phyloP scores from a whole-genome alignment of 2,113 vertebrate species.

The human region GRCh38 chr13:44921501-44922000 shows the following conservation, averaged over 20 bases:
- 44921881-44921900: conserved; percentile 58
- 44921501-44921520: neutral
- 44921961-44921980: conserved; percentile 58
- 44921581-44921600: neutral
- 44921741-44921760: neutral
- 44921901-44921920: neutral
- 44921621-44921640: neutral
- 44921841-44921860: conserved; percentile 46
- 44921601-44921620: neutral
- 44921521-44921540: neutral
- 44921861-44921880: conserved; percentile 40
- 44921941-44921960: conserved; percentile 69
- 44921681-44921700: neutral
- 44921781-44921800: conserved; percentile 14
- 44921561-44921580: neutral
- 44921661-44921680: neutral
- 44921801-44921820: neutral
- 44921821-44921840: neutral
- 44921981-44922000: conserved; percentile 58
- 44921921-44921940: conserved; percentile 49
- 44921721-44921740: neutral
- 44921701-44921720: neutral
- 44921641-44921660: neutral
- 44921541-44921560: neutral
- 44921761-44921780: neutral